phyloP scores from a whole-genome alignment of 1,140 invertebrate species.

The Drosophila pandora region DNA sequence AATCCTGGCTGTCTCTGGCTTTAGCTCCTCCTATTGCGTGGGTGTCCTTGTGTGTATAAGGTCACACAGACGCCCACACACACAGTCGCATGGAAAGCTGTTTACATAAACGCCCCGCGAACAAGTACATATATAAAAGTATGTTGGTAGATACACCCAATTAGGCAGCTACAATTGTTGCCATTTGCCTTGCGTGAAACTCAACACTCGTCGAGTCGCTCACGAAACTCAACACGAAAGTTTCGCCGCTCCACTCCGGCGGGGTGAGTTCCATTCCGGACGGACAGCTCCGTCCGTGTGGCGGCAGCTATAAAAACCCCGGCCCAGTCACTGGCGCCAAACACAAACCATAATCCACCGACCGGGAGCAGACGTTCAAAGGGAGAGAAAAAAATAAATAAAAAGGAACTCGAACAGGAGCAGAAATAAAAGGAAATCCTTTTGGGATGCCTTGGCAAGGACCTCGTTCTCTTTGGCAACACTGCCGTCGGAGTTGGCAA shows the following conservation, averaged over 20 bases:
- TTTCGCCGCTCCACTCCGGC: slow-evolving; percentile 8
- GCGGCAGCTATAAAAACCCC: slow-evolving; percentile 72
- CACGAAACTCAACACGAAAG: slow-evolving; percentile 20
- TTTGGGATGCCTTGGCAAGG: slow-evolving; percentile 58
- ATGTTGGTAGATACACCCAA: slow-evolving; percentile 63
- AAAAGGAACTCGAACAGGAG: slow-evolving; percentile 3
- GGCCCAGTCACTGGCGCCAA: slow-evolving; percentile 59
- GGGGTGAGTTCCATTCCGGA: slow-evolving; percentile 19
- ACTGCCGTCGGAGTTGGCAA: slow-evolving; percentile 63
- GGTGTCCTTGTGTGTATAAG: slow-evolving; percentile 50
- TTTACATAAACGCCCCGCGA: slow-evolving; percentile 63
- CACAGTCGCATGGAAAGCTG: slow-evolving; percentile 23
- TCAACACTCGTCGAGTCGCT: slow-evolving; percentile 48
- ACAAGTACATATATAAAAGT: slow-evolving; percentile 23
- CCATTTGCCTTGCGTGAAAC: slow-evolving; percentile 48
- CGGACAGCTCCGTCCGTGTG: slow-evolving; percentile 52
- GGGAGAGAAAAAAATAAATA: not conserved
- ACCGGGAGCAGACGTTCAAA: slow-evolving; percentile 39
- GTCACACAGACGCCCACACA: slow-evolving; percentile 37
- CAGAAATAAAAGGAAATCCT: not conserved
- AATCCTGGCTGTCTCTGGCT: slow-evolving; percentile 15
- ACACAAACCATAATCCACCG: slow-evolving; percentile 68
- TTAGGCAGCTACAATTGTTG: slow-evolving; percentile 81
- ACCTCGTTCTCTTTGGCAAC: slow-evolving; percentile 58
- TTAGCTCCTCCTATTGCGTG: slow-evolving; percentile 65